Base-by-base conservation (phyloP, 64 coral and sea anemone species). In the Stichodactyla mertensii region DNA sequence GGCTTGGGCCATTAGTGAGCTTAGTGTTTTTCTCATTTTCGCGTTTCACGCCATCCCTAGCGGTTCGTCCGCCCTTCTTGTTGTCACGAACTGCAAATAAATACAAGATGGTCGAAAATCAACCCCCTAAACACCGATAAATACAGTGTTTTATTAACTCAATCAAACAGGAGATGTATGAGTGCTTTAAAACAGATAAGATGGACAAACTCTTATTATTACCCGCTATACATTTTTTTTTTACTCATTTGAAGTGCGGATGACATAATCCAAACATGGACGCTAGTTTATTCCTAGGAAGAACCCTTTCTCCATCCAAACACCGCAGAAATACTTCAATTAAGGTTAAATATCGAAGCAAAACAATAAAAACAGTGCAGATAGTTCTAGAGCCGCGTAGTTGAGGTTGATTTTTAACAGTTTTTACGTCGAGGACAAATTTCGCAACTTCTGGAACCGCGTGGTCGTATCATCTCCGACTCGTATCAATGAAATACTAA, bases 11-110 rank as follows among this genome's bases (percentile, higher is more conserved):
- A 61, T 92, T 92, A 51, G 86, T 19, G 20, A 92, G 54, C 26
- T 77, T 86, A 16, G 90, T 87, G 52, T 92, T 92, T 80, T 92
- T 92, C 59, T 92, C 90, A 85, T 92, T 92, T 74, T 92, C 90
- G 20, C 85, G 83, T 45, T 61, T 87, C 7, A 92, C 90, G 54
- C 85, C 89, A 66, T 80, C 66, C 27, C 83, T 92, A 14, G 84
- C 77, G 15, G 51, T 77, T 24, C 90, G 71, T 64, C 86, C 86
- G 55, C 83, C 83, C 78, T 81, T 81, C 78, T 81, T 81, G 78
- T 81, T 81, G 69, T 74, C 69, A 53, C 53, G 78, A 81, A 51
- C 78, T 81, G 53, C 16, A 81, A 81, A 81, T 81, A 81, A 81
- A 81, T 1, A 81, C 53, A 55, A 81, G 1, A 81, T 4, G 10